Evolutionary conservation across 2,797 vertebrate genomes (phyloP).

Genomic region (Peromyscus melanophrys): DNA sequence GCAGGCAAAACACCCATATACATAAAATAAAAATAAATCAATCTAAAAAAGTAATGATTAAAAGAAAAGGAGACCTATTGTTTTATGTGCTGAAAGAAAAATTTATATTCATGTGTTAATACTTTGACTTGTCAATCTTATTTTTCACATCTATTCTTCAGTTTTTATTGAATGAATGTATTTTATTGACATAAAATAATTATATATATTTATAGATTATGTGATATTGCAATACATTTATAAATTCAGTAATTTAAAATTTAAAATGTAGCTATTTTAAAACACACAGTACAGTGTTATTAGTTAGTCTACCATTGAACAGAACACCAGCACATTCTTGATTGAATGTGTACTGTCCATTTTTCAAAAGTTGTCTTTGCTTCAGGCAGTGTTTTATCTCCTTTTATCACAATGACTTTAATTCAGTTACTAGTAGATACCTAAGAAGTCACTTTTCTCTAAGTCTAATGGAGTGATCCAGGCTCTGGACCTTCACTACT

Average conservation of each 20-base stretch:
- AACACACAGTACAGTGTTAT: not conserved
- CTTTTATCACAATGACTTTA: constrained; percentile 35
- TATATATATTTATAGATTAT: not conserved
- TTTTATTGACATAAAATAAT: constrained; percentile 3
- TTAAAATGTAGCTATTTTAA: constrained; percentile 37
- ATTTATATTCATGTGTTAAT: not conserved
- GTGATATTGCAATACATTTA: not conserved
- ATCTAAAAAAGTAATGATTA: not conserved
- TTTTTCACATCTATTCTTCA: constrained; percentile 41
- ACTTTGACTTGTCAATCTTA: not conserved
- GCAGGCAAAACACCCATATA: not conserved
- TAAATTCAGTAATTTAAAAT: not conserved
- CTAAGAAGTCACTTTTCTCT: constrained; percentile 21
- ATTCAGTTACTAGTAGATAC: not conserved
- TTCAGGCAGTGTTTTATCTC: constrained; percentile 22
- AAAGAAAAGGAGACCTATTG: not conserved
- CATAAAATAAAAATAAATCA: not conserved
- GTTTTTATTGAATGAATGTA: constrained; percentile 40
- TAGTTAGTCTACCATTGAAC: not conserved
- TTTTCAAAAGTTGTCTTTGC: constrained; percentile 21
- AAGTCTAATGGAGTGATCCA: constrained; percentile 8
- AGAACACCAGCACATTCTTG: not conserved
- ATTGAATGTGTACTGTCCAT: constrained; percentile 30
- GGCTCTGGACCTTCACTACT: not conserved
- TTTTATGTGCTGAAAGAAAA: not conserved